Evolutionary conservation across 2,888 invertebrate genomes (phyloP), one percentile per base, ranked within the genome.

Genomic region (Drosophila vallismaia): DNA sequence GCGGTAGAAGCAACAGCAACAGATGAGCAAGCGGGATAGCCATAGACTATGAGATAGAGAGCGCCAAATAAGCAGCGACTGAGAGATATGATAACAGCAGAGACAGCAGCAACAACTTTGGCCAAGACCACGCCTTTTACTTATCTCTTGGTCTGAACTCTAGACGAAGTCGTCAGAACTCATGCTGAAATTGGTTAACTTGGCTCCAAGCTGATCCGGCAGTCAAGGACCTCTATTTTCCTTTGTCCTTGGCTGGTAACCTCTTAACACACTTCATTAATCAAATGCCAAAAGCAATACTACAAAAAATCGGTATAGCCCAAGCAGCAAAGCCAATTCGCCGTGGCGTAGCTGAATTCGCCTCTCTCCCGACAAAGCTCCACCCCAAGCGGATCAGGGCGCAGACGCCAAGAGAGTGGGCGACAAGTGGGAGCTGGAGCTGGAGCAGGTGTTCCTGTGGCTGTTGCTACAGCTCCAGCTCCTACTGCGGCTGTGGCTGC

Each of bases 181-280:
- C 36, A 36, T 6, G n/a, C 5, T n/a, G 6, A 36, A 12, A 5
- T 36, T 36, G 5, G 5, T 4, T 28, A 4, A 10, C 36, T n/a
- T 36, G 36, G n/a, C 36, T 36, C n/a, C n/a, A 36, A 36, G n/a
- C n/a, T n/a, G n/a, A 6, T 36, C 36, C 36, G n/a, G 74, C 63
- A 76, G 80, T 69, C 84, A 84, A 84, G 84, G 88, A 80, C 88
- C 77, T 56, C 71, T 69, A 62, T 33, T 67, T 63, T 71, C 71
- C 78, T 68, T 83, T 83, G 84, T 84, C 85, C 86, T 88, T 85
- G 88, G 71, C 74, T 73, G 60, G 74, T 90, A 90, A 83, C 90
- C 90, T 89, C 90, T 89, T 90, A 90, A 90, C 90, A 90, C 89
- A 90, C 86, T 90, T 90, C 90, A 90, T 90, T 90, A 90, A 84